Evolutionary conservation across 1,140 invertebrate genomes (phyloP), one percentile per base, ranked within the genome.

Genomic region (Homalodisca vitripennis): DNA sequence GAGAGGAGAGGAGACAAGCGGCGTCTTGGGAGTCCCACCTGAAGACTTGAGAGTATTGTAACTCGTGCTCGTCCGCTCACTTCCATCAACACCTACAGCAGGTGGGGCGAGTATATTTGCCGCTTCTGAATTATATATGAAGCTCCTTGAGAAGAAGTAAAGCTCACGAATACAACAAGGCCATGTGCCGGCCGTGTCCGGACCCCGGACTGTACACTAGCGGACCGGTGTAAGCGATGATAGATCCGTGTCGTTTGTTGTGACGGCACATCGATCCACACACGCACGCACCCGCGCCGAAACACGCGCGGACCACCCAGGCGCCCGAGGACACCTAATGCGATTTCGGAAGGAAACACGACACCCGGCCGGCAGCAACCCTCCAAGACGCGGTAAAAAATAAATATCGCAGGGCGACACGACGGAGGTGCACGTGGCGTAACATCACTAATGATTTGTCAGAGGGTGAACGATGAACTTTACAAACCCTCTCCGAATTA

Each of bases 391-490:
- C 14, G 27, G 55, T 60, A 60, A 60, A 60, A 27, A 30, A 27
- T 60, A 60, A 60, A 60, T 60, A 53, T 53, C 20, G 55, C 26
- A 60, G 55, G 55, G 27, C n/a, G 48, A 41, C 17, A 41, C 34
- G 34, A 10, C 6, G 17, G 17, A 17, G 34, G 34, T 12, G 20
- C 12, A 53, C 48, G 12, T 53, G 12, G 48, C 13, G 48, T 24
- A 53, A 53, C 48, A n/a, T 53, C 48, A 10, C 34, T 41, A 17
- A 41, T 41, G 34, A 41, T 41, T 41, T 41, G 34, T 41, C 34
- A 41, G 34, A 41, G 34, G 6, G 17, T 41, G 17, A 17, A 41
- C 6, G 6, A 41, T 41, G 6, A 41, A 10, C 34, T 41, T 17
- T 10, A 17, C 34, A 6, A 41, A 17, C 17, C 34, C 17, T 41